These are phyloP conservation scores for Drosophila limbata DNA, from an alignment of 2,888 invertebrate genomes.

Conservation along the genomic window DNA sequence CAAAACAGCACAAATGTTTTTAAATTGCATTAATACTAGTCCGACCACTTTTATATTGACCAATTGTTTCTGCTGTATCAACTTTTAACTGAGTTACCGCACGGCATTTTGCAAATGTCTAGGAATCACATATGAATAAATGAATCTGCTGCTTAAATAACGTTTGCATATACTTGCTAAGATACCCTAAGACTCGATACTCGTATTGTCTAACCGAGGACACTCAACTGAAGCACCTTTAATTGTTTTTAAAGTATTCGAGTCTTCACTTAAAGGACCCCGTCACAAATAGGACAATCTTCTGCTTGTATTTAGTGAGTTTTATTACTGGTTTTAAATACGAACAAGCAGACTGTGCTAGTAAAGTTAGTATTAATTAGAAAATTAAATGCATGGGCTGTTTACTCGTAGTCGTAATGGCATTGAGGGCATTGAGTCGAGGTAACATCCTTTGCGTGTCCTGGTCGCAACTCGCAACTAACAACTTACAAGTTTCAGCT, in stretches of 20 bases:
- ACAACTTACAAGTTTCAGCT: conserved; percentile 9
- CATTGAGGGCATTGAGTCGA: conserved; percentile 12
- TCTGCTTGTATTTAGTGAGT: too few species aligned
- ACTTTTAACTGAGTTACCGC: too few species aligned
- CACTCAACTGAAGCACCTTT: not conserved
- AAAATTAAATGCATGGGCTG: conserved; percentile 24
- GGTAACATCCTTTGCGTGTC: conserved; percentile 35
- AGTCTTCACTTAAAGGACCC: too few species aligned
- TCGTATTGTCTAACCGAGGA: not conserved
- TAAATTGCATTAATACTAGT: too few species aligned
- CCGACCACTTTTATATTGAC: too few species aligned
- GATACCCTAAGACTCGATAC: not conserved
- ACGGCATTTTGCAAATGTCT: too few species aligned
- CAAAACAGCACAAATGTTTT: too few species aligned
- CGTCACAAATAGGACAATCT: not conserved
- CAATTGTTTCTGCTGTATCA: too few species aligned
- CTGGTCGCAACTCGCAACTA: not conserved
- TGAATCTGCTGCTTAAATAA: too few species aligned
- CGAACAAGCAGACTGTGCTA: too few species aligned
- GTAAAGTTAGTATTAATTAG: conserved; percentile 37
- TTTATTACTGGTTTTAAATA: too few species aligned
- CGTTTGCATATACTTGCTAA: not conserved
- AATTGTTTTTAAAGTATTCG: not conserved
- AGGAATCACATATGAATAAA: too few species aligned
- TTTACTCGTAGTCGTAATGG: conserved; percentile 11